Percentiles rank a stretch among this genome's conserved stretches.
phyloP scores from a whole-genome alignment of 2,113 vertebrate genomes.

The Delphinus delphis region DNA sequence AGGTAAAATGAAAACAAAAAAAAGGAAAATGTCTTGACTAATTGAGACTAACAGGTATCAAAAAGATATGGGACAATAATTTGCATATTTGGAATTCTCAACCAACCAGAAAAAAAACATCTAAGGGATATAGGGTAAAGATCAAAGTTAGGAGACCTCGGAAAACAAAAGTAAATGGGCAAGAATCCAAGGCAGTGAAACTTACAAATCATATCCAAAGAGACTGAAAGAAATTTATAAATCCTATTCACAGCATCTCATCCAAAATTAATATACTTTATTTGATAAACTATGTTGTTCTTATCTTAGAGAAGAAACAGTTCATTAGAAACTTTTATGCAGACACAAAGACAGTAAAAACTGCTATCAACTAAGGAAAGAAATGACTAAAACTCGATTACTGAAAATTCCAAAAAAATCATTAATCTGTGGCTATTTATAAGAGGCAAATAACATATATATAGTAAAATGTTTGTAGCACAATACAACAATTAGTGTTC shows the following conservation, averaged over 20 bases:
- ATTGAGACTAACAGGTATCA: neutral
- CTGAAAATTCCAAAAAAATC: neutral
- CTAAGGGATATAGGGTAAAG: neutral
- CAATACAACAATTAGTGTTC: neutral
- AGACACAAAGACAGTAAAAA: neutral
- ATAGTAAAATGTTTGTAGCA: neutral
- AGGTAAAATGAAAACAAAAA: neutral
- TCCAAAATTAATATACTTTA: conserved; percentile 41
- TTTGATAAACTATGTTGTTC: neutral
- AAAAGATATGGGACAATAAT: neutral
- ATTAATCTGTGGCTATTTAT: neutral
- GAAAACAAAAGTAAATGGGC: neutral
- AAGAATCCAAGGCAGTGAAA: conserved; percentile 4
- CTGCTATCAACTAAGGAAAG: neutral
- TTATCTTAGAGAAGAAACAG: neutral
- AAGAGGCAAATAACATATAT: neutral
- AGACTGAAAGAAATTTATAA: neutral
- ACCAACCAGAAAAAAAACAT: neutral
- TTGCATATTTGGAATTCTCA: neutral
- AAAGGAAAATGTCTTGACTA: neutral
- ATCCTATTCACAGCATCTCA: neutral
- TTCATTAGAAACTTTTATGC: neutral
- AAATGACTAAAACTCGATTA: neutral
- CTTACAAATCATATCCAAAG: neutral
- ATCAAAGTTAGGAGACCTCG: neutral